These are phyloP conservation scores for Parnassius smintheus DNA, from an alignment of 2,888 invertebrate genomes.

Conservation along the genomic window DNA sequence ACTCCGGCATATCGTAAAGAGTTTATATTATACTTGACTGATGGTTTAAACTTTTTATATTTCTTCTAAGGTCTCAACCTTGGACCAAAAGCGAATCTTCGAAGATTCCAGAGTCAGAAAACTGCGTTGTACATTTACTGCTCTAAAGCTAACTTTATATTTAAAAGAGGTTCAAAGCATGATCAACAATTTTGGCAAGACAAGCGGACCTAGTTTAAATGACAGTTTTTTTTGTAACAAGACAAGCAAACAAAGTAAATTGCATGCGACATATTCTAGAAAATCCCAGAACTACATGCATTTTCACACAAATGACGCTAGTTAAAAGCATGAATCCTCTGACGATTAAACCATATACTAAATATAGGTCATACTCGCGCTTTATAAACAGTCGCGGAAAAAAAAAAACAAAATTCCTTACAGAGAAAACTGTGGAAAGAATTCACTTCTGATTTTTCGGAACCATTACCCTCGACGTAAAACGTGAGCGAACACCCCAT, in stretches of 20 bases:
- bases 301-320: conserved; percentile 19
- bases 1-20: too few relatives aligned
- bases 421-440: conserved; percentile 23
- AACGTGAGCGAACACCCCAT: conserved; percentile 43
- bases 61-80: too few relatives aligned
- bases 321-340: conserved; percentile 18
- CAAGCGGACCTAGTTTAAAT: conserved; percentile 4
- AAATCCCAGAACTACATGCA: conserved; percentile 15
- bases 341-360: conserved; percentile 5
- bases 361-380: conserved; percentile 20
- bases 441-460: conserved; percentile 52
- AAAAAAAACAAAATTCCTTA: conserved; percentile 22
- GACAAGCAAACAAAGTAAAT: conserved; percentile 13
- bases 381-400: conserved; percentile 14
- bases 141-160: neutral
- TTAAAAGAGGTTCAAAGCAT: neutral
- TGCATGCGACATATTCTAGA: neutral
- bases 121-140: too few relatives aligned
- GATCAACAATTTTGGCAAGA: neutral
- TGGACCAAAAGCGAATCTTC: too few relatives aligned
- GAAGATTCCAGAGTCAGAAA: too few relatives aligned
- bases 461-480: conserved; percentile 53
- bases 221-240: neutral
- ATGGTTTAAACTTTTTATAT: too few relatives aligned
- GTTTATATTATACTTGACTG: too few relatives aligned